Conservation (phyloP, 1,140 invertebrate genomes). For the Aphidius ervi region DNA sequence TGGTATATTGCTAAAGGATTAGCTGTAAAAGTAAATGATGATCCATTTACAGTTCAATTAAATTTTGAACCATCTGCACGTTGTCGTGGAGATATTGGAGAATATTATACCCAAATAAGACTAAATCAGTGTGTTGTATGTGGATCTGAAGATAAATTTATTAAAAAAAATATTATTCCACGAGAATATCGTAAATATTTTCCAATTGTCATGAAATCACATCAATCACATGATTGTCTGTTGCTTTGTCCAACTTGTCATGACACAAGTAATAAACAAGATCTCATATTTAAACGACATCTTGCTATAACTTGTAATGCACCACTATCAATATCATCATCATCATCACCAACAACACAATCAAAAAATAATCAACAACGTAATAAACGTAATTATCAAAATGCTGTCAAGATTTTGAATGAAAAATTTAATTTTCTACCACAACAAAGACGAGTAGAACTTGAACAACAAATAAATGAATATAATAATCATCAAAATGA, state of each 20-base stretch:
- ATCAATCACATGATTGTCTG: slow-evolving; percentile 79
- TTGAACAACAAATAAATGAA: slow-evolving; percentile 52
- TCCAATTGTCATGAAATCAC: slow-evolving; percentile 75
- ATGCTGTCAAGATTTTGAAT: slow-evolving; percentile 63
- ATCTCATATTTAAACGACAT: slow-evolving; percentile 60
- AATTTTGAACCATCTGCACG: slow-evolving; percentile 79
- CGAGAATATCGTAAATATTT: slow-evolving; percentile 81
- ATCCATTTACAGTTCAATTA: slow-evolving; percentile 71
- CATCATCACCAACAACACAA: slow-evolving; percentile 32
- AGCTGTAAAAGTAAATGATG: slow-evolving; percentile 58
- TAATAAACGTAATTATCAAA: slow-evolving; percentile 57
- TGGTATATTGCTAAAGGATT: slow-evolving; percentile 75
- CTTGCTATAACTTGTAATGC: slow-evolving; percentile 64
- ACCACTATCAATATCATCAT: slow-evolving; percentile 55
- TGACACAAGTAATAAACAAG: slow-evolving; percentile 65
- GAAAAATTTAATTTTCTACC: slow-evolving; percentile 55
- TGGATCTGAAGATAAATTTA: slow-evolving; percentile 65
- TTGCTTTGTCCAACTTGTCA: slow-evolving; percentile 74
- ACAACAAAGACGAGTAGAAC: slow-evolving; percentile 49
- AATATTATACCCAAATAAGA: slow-evolving; percentile 71
- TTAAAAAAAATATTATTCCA: slow-evolving; percentile 79
- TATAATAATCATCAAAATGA: slow-evolving; percentile 34
- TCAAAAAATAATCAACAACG: slow-evolving; percentile 31
- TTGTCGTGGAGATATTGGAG: slow-evolving; percentile 64
- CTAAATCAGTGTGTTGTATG: slow-evolving; percentile 84